These are phyloP conservation scores for Euwallacea similis DNA, from an alignment of 1,140 invertebrate genomes.

Conservation along the genomic window DNA sequence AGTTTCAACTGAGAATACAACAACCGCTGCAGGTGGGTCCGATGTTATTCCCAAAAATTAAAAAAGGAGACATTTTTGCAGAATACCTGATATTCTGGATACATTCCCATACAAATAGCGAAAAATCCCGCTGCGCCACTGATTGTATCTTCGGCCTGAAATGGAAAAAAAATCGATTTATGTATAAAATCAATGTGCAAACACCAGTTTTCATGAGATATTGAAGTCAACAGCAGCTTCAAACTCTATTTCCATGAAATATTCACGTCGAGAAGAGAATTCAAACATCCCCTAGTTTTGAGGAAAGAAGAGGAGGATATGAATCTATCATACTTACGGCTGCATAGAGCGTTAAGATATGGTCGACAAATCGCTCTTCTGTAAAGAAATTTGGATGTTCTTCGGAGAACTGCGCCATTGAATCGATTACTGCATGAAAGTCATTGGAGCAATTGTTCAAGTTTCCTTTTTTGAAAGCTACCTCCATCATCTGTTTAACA, in stretches of 20 bases:
- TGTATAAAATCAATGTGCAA: constrained; percentile 4
- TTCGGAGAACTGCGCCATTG: constrained; percentile 17
- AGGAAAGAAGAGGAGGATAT: no score
- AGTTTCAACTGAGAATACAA: no score
- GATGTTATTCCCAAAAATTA: not conserved
- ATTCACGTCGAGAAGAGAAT: no score
- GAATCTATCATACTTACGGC: constrained; percentile 29
- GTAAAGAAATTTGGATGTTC: constrained; percentile 31
- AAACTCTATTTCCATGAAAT: no score
- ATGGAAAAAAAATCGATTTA: no score
- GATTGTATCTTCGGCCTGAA: constrained; percentile 41
- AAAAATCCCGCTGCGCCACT: constrained; percentile 30
- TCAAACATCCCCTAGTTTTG: no score
- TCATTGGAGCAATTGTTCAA: not conserved
- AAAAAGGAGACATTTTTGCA: not conserved
- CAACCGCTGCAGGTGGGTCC: no score
- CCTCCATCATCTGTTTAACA: constrained; percentile 18
- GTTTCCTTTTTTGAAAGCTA: constrained; percentile 24
- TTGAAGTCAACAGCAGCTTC: no score
- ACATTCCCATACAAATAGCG: constrained; percentile 39
- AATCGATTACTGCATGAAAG: constrained; percentile 34
- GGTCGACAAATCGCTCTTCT: constrained; percentile 32
- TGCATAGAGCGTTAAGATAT: constrained; percentile 37
- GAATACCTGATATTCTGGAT: constrained; percentile 43
- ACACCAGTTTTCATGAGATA: not conserved